These are phyloP conservation scores for Platichthys flesus DNA, from an alignment of 2,113 vertebrate species.

Conservation along the genomic window DNA sequence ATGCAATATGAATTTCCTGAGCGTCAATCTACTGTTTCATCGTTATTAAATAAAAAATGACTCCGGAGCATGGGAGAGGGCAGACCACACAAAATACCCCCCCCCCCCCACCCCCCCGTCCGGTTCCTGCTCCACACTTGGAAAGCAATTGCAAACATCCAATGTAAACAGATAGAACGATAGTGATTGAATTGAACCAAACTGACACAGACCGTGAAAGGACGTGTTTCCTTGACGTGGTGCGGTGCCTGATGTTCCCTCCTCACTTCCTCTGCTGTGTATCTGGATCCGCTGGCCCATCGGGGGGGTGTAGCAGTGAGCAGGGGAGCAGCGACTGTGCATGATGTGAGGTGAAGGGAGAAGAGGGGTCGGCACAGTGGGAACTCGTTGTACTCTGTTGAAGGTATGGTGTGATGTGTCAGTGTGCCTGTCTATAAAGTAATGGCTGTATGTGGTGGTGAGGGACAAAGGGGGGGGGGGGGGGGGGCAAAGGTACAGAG, in stretches of 20 bases:
- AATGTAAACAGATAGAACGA: conserved; percentile 69
- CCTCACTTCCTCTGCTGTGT: conserved; percentile 35
- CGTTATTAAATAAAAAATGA: conserved; percentile 34
- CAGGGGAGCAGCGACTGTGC: conserved; percentile 13
- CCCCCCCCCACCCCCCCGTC: not conserved
- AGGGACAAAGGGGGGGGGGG: not conserved
- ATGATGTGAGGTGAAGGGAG: conserved; percentile 29
- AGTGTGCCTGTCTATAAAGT: not conserved
- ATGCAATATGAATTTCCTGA: conserved; percentile 4
- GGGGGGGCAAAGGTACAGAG: not conserved
- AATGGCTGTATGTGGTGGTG: not conserved
- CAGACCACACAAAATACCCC: conserved; percentile 59
- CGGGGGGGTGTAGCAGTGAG: not conserved
- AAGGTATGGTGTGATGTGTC: not conserved
- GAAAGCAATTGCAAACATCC: conserved; percentile 58
- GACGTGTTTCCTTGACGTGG: conserved; percentile 37
- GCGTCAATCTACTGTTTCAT: conserved; percentile 40
- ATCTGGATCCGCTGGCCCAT: conserved; percentile 32
- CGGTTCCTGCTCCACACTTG: conserved; percentile 50
- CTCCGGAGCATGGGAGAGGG: conserved; percentile 19
- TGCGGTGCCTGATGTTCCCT: conserved; percentile 28
- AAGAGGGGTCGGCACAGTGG: not conserved
- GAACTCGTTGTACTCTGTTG: conserved; percentile 4
- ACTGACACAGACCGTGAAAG: conserved; percentile 54
- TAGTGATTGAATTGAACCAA: conserved; percentile 66